Evolutionary conservation across 2,113 vertebrate genomes (phyloP), one percentile per base, ranked within the genome.

Genomic region (Istiophorus platypterus): DNA sequence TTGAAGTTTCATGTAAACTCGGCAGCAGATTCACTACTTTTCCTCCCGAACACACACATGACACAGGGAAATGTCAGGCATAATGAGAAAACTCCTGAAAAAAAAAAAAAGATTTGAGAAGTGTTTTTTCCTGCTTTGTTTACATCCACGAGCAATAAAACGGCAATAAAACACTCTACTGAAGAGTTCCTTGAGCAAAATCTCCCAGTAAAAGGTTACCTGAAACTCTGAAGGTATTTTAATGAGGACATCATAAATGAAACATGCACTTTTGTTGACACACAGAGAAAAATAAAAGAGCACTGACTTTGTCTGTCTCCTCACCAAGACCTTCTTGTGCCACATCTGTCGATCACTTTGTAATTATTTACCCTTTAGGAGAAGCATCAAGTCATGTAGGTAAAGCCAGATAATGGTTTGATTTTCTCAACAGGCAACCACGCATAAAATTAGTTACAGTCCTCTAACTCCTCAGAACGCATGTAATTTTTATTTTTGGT

Each of bases 281-380:
- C 72, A 76, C 29, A 78, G 56, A 47, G 3, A 37, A 76, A 83
- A 83, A 68, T 76, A 69, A 57, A 79, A 75, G 52, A 74, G 58
- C 20, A 5, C 61, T 34, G 61, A 26, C n/a, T 57, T 27, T 26
- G 3, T 81, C 84, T 85, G 59, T 63, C n/a, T 20, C 31, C 39
- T 27, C 37, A 82, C 72, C 62, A 61, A 81, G 80, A 0, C 0
- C 78, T 58, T 68, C 77, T 27, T 78, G 81, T 82, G 66, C 77
- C 14, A 1, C 39, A 57, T 72, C 41, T n/a, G 51, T 72, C 82
- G 31, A 14, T 79, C 31, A 71, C 63, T 80, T 66, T 80, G 68
- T 90, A 88, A 92, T 76, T 89, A 85, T 90, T 87, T 62, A 88
- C 68, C 51, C 29, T 73, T 85, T 54, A 70, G 20, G 39, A 79